Base-by-base conservation (phyloP, 1,140 invertebrate species). In the Luehdorfia chinensis region DNA sequence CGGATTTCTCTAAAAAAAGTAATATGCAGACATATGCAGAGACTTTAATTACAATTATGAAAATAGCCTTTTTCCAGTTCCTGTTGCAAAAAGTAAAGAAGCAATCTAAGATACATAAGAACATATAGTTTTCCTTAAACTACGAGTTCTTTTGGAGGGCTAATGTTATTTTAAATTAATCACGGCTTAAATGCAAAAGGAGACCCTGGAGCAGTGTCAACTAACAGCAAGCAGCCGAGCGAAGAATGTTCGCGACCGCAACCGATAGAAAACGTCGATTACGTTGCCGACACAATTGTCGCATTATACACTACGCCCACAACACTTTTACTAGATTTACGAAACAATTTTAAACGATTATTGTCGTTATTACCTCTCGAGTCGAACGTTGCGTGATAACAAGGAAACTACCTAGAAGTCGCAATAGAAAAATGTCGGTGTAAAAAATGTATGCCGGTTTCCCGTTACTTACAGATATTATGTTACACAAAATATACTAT, bases 221-320 rank as follows among this genome's bases (percentile, higher is more conserved):
- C 56, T 55, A 54, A 50, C 47, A 64, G 50, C 32, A 60, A 47
- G 55, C 76, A 80, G 61, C 77, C 47, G 52, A 75, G 72, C 80
- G 80, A 57, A 64, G 76, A 73, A 58, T 72, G 67, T 63, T 70
- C 52, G 73, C 62, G 67, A 80, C 76, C 80, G 76, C 76, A 74
- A 67, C 75, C 67, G 70, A 84, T 84, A 81, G 80, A 83, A 84
- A 84, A 81, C 75, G 57, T 34, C 63, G 78, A 84, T 83, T 84
- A 78, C 75, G 73, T 72, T 44, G 69, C 30, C 54, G 16, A 47
- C 59, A 57, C 75, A 67, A 80, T 81, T 81, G 77, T 81, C 77
- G 68, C 71, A 73, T 80, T 84, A 73, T 80, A 46, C 58, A 43
- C 67, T 56, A 69, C 79, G 65, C 73, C 78, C 62, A 75, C 66